These are phyloP conservation scores for Camponotus floridanus DNA, from an alignment of 1,140 invertebrate genomes.

Conservation along the genomic window DNA sequence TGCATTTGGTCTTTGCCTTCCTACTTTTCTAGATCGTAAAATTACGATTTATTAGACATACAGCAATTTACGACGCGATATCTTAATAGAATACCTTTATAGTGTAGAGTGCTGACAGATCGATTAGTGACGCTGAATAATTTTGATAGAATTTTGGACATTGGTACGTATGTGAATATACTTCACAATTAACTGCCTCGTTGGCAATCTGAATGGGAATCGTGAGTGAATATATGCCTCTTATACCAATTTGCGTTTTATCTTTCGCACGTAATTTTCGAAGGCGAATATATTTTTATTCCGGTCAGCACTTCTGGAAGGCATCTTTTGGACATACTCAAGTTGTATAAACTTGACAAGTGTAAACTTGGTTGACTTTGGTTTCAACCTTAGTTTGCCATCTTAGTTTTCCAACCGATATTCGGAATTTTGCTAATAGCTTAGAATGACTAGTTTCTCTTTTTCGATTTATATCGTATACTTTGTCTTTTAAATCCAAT, in stretches of 20 bases:
- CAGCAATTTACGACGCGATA: slow-evolving; percentile 10
- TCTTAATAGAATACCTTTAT: not conserved
- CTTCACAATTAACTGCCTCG: not conserved
- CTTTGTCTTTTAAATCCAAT: not conserved
- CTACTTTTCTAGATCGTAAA: slow-evolving; percentile 5
- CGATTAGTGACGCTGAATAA: not conserved
- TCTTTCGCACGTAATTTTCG: not conserved
- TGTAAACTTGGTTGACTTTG: too few species aligned
- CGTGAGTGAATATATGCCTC: not conserved
- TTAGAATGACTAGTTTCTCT: not conserved
- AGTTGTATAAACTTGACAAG: not conserved
- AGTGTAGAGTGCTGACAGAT: not conserved
- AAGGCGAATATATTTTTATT: not conserved
- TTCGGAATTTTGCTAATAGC: not conserved
- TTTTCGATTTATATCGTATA: not conserved
- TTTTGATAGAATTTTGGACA: not conserved
- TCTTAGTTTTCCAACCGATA: not conserved
- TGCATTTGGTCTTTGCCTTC: slow-evolving; percentile 24
- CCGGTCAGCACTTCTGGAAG: not conserved
- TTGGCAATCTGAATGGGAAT: not conserved
- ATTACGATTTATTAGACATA: not conserved
- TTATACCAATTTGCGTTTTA: not conserved
- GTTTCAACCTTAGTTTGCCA: not conserved
- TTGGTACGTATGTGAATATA: slow-evolving; percentile 19
- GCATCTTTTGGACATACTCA: not conserved